Evolutionary conservation across 2,888 invertebrate species (phyloP).

Genomic region (Lasius platythorax): DNA sequence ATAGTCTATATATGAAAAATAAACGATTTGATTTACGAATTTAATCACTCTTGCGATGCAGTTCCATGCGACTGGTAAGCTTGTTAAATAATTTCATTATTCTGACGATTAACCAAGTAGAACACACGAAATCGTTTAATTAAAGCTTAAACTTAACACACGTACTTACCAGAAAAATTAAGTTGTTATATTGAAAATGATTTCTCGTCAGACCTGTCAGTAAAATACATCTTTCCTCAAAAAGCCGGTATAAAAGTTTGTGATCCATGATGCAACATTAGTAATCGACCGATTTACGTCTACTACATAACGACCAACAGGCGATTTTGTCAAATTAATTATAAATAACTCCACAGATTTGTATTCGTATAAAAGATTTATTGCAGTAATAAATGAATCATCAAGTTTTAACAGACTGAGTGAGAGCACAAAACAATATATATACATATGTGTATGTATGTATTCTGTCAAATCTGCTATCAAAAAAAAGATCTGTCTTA

Average conservation of each 20-base stretch:
- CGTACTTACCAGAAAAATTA: not conserved
- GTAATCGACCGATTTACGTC: not conserved
- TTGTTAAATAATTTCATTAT: slow-evolving; percentile 3
- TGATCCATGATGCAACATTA: not conserved
- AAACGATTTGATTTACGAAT: not conserved
- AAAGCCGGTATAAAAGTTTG: not conserved
- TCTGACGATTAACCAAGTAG: not conserved
- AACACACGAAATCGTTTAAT: not conserved
- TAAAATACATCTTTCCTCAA: not conserved
- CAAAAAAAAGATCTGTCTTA: not conserved
- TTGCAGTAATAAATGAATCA: not conserved
- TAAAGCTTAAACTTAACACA: not conserved
- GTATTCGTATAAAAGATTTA: not conserved
- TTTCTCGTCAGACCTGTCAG: not conserved
- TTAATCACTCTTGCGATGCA: not conserved
- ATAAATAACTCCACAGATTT: not conserved
- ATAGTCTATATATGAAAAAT: not conserved
- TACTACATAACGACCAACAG: not conserved
- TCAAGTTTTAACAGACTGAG: not conserved
- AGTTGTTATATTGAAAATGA: not conserved
- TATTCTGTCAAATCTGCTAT: not conserved
- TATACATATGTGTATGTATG: not conserved
- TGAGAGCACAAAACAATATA: not conserved
- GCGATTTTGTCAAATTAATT: not conserved
- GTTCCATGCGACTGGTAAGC: not conserved